phyloP scores from a whole-genome alignment of 2,888 invertebrate genomes.

The Drosophila picticornis region DNA sequence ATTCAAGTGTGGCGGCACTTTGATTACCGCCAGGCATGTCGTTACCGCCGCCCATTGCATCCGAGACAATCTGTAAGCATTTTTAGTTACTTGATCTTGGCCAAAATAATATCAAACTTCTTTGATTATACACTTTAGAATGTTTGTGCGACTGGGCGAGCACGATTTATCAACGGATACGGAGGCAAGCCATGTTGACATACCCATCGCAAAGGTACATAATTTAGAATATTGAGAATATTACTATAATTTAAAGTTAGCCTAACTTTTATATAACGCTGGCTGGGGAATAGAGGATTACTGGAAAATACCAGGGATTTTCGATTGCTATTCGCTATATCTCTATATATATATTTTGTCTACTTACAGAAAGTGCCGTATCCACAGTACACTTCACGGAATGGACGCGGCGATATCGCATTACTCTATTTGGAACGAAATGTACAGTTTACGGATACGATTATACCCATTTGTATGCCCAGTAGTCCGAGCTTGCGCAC shows the following conservation, averaged over 20 bases:
- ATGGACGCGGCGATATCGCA: slow-evolving; percentile 92
- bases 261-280: too few relatives aligned
- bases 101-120: background rate
- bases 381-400: slow-evolving; percentile 74
- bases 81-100: too few relatives aligned
- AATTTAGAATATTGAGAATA: background rate
- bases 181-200: slow-evolving; percentile 87
- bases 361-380: slow-evolving; percentile 66
- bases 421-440: slow-evolving; percentile 88
- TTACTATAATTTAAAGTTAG: too few relatives aligned
- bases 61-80: slow-evolving; percentile 76
- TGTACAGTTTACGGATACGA: slow-evolving; percentile 86
- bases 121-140: slow-evolving; percentile 39
- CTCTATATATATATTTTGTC: background rate
- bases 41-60: slow-evolving; percentile 87
- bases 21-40: slow-evolving; percentile 87
- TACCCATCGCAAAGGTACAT: slow-evolving; percentile 86
- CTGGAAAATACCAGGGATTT: too few relatives aligned
- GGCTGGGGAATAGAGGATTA: too few relatives aligned
- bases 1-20: slow-evolving; percentile 86
- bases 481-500: slow-evolving; percentile 86
- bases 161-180: slow-evolving; percentile 89
- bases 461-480: slow-evolving; percentile 92
- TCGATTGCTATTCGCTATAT: too few relatives aligned
- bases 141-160: slow-evolving; percentile 90